Conservation (phyloP, 2,888 invertebrate genomes). For the Epirrita christyi region DNA sequence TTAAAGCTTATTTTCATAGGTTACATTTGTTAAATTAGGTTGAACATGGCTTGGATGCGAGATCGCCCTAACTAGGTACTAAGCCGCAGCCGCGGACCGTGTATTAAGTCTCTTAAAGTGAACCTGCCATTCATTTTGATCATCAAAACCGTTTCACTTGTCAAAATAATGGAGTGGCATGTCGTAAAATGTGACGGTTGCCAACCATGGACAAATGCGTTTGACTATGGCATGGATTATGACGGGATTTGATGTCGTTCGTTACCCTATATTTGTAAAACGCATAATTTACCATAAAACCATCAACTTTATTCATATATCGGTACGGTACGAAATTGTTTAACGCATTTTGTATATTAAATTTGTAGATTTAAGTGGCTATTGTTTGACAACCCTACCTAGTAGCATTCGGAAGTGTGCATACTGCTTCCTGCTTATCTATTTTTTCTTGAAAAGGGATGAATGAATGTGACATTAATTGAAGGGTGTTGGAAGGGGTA, state of each 20-base stretch:
- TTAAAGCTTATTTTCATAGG: too few relatives aligned
- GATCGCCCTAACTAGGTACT: too few relatives aligned
- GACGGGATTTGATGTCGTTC: constrained; percentile 50
- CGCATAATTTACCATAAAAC: constrained; percentile 14
- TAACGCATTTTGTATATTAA: constrained; percentile 38
- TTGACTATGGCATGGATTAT: constrained; percentile 60
- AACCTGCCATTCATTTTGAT: constrained; percentile 45
- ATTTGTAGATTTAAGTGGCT: constrained; percentile 54
- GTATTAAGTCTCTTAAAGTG: constrained; percentile 12
- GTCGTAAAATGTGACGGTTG: constrained; percentile 61
- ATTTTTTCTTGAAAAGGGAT: constrained; percentile 63
- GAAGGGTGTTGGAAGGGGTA: constrained; percentile 69
- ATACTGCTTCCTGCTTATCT: constrained; percentile 67
- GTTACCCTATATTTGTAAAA: constrained; percentile 35
- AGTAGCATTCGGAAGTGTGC: constrained; percentile 55
- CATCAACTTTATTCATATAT: constrained; percentile 38
- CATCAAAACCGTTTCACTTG: constrained; percentile 55
- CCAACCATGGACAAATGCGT: constrained; percentile 62
- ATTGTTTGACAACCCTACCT: constrained; percentile 63
- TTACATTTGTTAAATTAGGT: too few relatives aligned
- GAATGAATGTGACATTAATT: constrained; percentile 79
- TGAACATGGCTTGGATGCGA: too few relatives aligned
- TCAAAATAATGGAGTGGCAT: constrained; percentile 70
- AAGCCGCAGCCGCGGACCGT: too few relatives aligned
- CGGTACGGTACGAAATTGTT: constrained; percentile 44